Percentiles rank a stretch among this genome's conserved stretches.
These are phyloP conservation scores for Threskiornis aethiopicus DNA, from an alignment of 2,797 vertebrate genomes.

Conservation along the genomic window DNA sequence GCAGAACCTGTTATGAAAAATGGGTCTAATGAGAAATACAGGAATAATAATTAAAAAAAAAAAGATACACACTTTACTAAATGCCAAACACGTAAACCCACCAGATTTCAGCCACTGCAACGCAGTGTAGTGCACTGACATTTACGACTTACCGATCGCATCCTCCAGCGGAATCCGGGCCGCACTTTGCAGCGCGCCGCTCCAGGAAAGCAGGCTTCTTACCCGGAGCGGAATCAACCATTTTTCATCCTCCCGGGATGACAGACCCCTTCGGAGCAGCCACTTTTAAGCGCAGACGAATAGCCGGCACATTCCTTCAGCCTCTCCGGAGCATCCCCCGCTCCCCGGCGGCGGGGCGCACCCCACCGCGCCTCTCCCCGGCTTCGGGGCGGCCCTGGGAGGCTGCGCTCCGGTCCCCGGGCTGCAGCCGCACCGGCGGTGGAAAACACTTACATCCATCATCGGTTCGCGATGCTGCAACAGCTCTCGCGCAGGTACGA, in stretches of 20 bases:
- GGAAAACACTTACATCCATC: neutral
- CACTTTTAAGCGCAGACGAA: neutral
- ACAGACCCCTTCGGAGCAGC: constrained; percentile 5
- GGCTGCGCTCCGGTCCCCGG: neutral
- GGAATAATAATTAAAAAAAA: neutral
- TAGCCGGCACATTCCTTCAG: neutral
- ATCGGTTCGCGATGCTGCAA: neutral
- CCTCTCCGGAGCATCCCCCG: neutral
- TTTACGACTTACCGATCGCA: accelerated
- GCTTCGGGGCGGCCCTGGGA: too few species aligned
- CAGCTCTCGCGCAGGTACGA: neutral
- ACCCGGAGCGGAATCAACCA: constrained; percentile 60
- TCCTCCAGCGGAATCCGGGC: neutral
- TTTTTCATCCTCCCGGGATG: constrained; percentile 50
- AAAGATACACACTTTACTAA: accelerated
- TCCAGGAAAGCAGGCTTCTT: neutral
- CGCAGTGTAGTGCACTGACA: accelerated
- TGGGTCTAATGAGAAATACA: accelerated
- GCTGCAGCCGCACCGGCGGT: too few species aligned
- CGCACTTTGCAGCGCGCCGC: constrained; percentile 49
- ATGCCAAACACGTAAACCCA: too few species aligned
- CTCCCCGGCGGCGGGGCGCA: neutral
- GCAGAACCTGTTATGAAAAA: accelerated
- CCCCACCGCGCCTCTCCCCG: neutral
- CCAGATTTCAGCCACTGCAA: neutral